Evolutionary conservation across 2,113 vertebrate genomes (phyloP).

Genomic region (Haliaeetus leucogaster): DNA sequence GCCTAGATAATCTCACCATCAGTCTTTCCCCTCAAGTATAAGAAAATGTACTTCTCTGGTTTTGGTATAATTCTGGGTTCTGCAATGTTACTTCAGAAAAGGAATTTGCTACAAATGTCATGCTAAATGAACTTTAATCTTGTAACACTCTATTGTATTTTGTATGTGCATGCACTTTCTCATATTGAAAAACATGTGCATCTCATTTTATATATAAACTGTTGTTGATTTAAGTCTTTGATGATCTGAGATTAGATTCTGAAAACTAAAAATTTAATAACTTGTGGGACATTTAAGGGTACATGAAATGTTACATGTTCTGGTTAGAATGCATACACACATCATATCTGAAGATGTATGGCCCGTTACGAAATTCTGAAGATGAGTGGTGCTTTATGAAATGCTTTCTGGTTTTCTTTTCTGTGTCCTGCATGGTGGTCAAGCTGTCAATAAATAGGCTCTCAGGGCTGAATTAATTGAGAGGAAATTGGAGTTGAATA

Average conservation of each 20-base stretch:
- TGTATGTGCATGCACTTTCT: neutral
- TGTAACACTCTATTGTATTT: neutral
- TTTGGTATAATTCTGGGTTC: neutral
- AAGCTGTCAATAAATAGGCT: neutral
- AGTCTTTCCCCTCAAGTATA: neutral
- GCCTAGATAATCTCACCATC: neutral
- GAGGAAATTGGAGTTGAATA: neutral
- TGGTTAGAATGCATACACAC: neutral
- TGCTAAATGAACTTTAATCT: neutral
- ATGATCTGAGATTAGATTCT: constrained; percentile 7
- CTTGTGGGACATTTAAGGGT: neutral
- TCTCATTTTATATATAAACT: neutral
- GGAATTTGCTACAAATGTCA: neutral
- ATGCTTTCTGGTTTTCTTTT: constrained; percentile 14
- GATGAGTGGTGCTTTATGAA: neutral
- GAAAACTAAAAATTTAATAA: constrained; percentile 5
- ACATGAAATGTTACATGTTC: neutral
- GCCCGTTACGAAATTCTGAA: neutral
- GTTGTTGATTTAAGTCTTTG: constrained; percentile 1
- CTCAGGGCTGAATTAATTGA: neutral
- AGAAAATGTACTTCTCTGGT: neutral
- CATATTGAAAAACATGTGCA: neutral
- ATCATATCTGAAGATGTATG: neutral
- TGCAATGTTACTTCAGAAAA: neutral
- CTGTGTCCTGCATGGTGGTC: neutral